phyloP scores from a whole-genome alignment of 2,113 vertebrate species.

The Hydrochoerus hydrochaeris region DNA sequence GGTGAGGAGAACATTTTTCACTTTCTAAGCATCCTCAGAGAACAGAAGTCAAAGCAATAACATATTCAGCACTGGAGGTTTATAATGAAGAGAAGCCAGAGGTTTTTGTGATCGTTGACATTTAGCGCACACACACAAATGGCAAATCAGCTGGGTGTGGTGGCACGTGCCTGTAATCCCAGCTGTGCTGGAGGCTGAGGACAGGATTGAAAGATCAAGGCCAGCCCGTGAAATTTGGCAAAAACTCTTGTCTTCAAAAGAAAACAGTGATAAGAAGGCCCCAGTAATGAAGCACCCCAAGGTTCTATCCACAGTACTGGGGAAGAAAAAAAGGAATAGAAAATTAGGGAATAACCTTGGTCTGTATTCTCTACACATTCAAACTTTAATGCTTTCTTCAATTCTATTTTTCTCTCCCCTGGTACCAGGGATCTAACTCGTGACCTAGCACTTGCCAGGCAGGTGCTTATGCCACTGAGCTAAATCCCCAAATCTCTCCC shows the following conservation, averaged over 20 bases:
- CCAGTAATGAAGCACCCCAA: neutral
- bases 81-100: conserved; percentile 93
- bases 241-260: neutral
- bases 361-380: neutral
- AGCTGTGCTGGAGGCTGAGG: neutral
- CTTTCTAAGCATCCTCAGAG: conserved; percentile 97
- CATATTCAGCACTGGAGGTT: conserved; percentile 98
- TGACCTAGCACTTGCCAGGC: no score
- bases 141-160: neutral
- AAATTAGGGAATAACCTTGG: neutral
- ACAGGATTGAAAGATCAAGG: neutral
- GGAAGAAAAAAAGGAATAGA: neutral
- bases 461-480: no score
- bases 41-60: conserved; percentile 98
- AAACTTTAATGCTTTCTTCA: neutral
- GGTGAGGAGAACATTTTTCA: conserved; percentile 98
- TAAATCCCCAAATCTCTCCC: no score
- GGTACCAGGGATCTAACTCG: no score
- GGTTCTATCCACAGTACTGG: neutral
- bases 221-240: neutral
- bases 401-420: no score
- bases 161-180: neutral
- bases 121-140: conserved; percentile 79
- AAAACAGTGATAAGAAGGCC: neutral
- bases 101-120: conserved; percentile 96